These are phyloP conservation scores for Centrocercus urophasianus DNA, from an alignment of 2,113 vertebrate species.

Conservation along the genomic window DNA sequence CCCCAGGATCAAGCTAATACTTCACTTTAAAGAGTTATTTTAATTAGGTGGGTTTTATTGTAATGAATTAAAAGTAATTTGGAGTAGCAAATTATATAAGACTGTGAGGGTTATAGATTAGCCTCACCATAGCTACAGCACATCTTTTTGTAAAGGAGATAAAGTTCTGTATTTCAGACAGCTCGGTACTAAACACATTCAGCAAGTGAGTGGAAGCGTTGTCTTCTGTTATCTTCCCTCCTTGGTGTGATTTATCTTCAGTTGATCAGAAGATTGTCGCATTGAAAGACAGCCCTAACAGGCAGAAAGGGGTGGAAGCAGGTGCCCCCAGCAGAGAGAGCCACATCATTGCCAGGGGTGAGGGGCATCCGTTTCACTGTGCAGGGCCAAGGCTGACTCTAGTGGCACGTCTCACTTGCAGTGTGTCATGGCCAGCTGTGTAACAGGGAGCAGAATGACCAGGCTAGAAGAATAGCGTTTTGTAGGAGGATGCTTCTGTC, in stretches of 20 bases:
- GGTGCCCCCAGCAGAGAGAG: not conserved
- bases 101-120: conserved; percentile 69
- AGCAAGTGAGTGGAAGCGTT: not conserved
- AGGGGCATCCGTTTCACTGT: not conserved
- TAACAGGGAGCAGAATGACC: conserved; percentile 21
- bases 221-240: not conserved
- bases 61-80: conserved; percentile 79
- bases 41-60: conserved; percentile 73
- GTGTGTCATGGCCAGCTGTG: conserved; percentile 1
- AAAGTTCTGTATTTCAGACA: conserved; percentile 31
- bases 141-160: conserved; percentile 63
- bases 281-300: not conserved
- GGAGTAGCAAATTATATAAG: conserved; percentile 75
- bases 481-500: not conserved
- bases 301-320: not conserved
- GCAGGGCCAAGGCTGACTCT: conserved; percentile 1
- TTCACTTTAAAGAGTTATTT: conserved; percentile 74
- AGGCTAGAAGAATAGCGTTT: conserved; percentile 19
- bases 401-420: not conserved
- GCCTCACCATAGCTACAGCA: conserved; percentile 78
- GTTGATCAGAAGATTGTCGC: not conserved
- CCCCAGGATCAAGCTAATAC: conserved; percentile 68
- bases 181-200: not conserved
- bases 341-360: not conserved
- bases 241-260: conserved; percentile 10